Conservation (phyloP, 2,113 vertebrate species). For the Callionymus lyra region DNA sequence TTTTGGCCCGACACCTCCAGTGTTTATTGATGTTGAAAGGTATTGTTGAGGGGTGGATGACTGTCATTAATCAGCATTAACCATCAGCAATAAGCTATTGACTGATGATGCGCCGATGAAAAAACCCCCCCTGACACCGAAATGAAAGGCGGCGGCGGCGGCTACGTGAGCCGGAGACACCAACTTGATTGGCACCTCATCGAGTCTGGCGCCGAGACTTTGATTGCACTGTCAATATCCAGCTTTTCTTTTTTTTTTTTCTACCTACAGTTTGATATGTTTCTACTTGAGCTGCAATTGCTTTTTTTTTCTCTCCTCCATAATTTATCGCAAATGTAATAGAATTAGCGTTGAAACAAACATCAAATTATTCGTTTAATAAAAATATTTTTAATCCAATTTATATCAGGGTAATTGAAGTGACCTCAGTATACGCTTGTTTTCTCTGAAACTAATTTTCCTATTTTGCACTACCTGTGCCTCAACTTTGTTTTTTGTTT, state of each 20-base stretch:
- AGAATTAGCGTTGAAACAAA: no score
- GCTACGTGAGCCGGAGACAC: constrained; percentile 50
- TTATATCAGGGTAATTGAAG: no score
- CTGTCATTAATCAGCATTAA: constrained; percentile 67
- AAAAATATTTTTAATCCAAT: no score
- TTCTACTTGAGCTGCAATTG: no score
- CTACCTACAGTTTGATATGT: no score
- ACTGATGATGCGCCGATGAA: constrained; percentile 59
- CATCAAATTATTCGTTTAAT: no score
- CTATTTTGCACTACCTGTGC: no score
- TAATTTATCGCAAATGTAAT: no score
- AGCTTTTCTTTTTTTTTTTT: constrained; percentile 47
- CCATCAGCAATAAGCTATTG: constrained; percentile 62
- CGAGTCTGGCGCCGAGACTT: constrained; percentile 61
- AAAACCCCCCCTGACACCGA: constrained; percentile 56
- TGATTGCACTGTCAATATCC: constrained; percentile 69
- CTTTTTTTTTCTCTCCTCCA: constrained; percentile 1
- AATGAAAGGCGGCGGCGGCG: constrained; percentile 58
- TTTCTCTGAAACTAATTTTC: no score
- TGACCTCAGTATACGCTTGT: no score
- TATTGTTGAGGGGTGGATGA: constrained; percentile 24
- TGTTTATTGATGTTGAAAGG: constrained; percentile 27
- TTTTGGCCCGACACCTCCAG: constrained; percentile 4
- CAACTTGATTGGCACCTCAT: constrained; percentile 71
- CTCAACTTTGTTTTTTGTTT: no score